Evolutionary conservation across 1,140 invertebrate genomes (phyloP), one percentile per base, ranked within the genome.

Genomic region (Leucophenga varia): DNA sequence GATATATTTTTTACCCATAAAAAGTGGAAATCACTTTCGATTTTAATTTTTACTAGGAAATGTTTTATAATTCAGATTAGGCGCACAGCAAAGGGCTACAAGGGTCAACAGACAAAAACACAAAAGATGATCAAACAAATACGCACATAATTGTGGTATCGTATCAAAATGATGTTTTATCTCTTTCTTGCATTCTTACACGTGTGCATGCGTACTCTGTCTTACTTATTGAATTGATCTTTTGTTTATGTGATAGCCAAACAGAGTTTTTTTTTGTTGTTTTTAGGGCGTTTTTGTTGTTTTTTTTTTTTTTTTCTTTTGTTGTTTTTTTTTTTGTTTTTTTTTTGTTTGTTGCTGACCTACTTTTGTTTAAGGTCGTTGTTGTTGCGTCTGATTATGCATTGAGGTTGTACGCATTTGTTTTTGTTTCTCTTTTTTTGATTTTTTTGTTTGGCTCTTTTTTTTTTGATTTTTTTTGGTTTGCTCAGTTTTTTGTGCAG

Each of bases 31-130:
- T 65, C 63, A 65, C 63, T 65, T 63, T 65, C 63, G 63, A 57
- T 67, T 65, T 65, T 58, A 4, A 59, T 57, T 52, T 63, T 65
- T 65, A 54, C 57, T 65, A 63, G 63, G 59, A 67, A 65, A 63
- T 48, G 67, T 67, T 57, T 65, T 67, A 65, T 65, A 65, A 59
- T 54, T 63, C 36, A 22, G 48, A 61, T 42, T 63, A 67, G 63
- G 63, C 43, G 63, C 47, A 20, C 63, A 65, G 55, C 54, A 38
- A 19, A 28, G 52, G 55, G 53, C 38, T 39, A 12, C 7, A 20
- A 53, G 46, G 54, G 47, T 47, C 22, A 5, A 10, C 22, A 25
- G 22, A 25, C 22, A n/a, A n/a, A n/a, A n/a, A n/a, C n/a, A n/a
- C n/a, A n/a, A n/a, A n/a, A n/a, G n/a, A n/a, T n/a, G n/a, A n/a